Evolutionary conservation across 2,888 invertebrate genomes (phyloP), one percentile per base, ranked within the genome.

Genomic region (Acronicta leporina): DNA sequence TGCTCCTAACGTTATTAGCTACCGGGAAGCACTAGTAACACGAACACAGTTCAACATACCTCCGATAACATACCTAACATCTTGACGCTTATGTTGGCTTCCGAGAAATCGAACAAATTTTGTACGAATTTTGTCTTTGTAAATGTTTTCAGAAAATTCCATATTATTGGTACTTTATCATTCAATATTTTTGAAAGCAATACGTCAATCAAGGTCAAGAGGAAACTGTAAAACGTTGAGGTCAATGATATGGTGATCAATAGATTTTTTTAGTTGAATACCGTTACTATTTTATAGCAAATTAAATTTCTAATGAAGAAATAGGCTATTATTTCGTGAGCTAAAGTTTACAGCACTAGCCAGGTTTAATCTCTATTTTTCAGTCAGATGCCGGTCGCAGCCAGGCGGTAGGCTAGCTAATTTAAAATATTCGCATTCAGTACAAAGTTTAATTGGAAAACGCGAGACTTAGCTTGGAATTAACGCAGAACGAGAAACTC

Each of bases 401-500:
- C 33, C 44, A 61, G 64, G 52, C 63, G 63, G 47, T 49, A 70
- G 59, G 59, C 68, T 63, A 77, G 82, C 83, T 85, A 85, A 87
- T 86, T 87, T 85, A 85, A 88, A 84, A 79, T 85, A 84, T 85
- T 81, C 82, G 77, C 80, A 68, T 79, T 80, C 78, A 64, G 78
- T 80, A 79, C 77, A 82, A 88, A 89, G 82, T 89, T 89, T 87
- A 89, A 90, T 89, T 89, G 87, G 88, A 84, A 86, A 83, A 72
- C 73, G 77, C 70, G 78, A 78, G 80, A 75, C 79, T 77, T 76
- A 62, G 64, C 55, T 69, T 30, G 68, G 78, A 76, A 83, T 82
- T 81, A 82, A 81, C 79, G 74, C 76, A 77, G 63, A 73, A 56
- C 77, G 58, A 67, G 77, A 69, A 77, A 76, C 71, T 79, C 79